Evolutionary conservation across 2,797 vertebrate species (phyloP).

Genomic region (Peromyscus eremicus): DNA sequence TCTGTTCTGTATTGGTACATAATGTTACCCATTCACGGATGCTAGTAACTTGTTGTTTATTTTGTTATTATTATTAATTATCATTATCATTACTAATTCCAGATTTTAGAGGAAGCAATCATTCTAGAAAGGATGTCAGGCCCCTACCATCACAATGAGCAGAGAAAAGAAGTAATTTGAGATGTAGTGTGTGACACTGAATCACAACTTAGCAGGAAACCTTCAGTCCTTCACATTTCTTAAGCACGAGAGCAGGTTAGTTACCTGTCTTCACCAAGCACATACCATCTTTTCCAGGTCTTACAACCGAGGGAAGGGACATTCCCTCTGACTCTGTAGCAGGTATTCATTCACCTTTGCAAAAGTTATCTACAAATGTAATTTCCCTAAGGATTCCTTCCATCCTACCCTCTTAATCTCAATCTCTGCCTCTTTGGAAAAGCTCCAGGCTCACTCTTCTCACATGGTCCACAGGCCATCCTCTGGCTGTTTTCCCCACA

Average conservation of each 20-base stretch:
- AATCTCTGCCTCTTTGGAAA: neutral
- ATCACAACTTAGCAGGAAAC: neutral
- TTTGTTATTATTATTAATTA: neutral
- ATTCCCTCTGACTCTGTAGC: neutral
- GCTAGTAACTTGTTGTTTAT: neutral
- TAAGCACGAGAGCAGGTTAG: neutral
- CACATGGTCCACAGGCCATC: neutral
- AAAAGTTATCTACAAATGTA: neutral
- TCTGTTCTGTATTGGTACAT: neutral
- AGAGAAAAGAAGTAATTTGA: neutral
- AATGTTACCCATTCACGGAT: neutral
- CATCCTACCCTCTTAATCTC: neutral
- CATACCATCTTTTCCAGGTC: neutral
- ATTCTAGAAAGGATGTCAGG: conserved; percentile 2
- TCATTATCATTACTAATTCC: neutral
- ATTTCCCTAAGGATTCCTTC: neutral
- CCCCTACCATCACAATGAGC: neutral
- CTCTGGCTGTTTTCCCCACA: neutral
- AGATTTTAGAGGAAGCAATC: conserved; percentile 26
- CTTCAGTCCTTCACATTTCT: neutral
- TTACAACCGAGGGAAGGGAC: neutral
- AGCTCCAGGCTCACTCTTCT: neutral
- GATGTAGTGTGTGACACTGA: neutral
- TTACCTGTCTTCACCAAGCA: neutral
- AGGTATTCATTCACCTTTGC: neutral